Evolutionary conservation across 2,797 vertebrate genomes (phyloP), one percentile per base, ranked within the genome.

Genomic region (Tragelaphus eurycerus): DNA sequence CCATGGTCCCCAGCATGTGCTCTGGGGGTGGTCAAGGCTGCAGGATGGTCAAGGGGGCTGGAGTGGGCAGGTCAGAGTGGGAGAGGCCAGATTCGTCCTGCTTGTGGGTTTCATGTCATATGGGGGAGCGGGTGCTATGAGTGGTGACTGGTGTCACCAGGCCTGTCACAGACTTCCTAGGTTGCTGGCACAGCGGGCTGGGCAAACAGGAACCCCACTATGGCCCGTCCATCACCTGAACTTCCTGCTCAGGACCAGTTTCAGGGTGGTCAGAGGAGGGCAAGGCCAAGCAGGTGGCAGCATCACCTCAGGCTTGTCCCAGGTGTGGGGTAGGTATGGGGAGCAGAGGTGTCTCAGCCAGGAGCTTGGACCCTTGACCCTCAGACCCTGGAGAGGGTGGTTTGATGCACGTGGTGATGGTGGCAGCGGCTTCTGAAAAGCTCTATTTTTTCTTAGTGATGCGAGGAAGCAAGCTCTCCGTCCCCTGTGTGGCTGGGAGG

Each of bases 1-100:
- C 34, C 34, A 0, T 2, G 16, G 31, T 12, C 10, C n/a, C 55
- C 21, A 17, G 31, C 6, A 0, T 10, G 19, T 27, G 23, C 46
- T 52, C 34, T 23, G 6, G 29, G 31, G 12, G 12, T 14, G 29
- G 78, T 4, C 2, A 21, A 1, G 64, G 31, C 12, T 46, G 13
- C 52, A 46, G n/a, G n/a, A 7, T 82, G 27, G 38, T 46, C 14
- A 2, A 8, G 54, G 67, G 7, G 19, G 17, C 76, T 3, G 55
- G 62, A 27, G 25, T 12, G 10, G 13, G 25, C 16, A 14, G 11
- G 48, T 13, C 43, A 25, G 50, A 43, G 23, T 6, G 15, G 57
- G 43, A 43, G 78, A 46, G 0, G 0, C 46, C 67, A 57, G 15
- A 0, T 25, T 16, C 27, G 55, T 48, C 27, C 55, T 43, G 83